Evolutionary conservation across 2,797 vertebrate species (phyloP).

Genomic region (Sebastiscus albofasciatus): DNA sequence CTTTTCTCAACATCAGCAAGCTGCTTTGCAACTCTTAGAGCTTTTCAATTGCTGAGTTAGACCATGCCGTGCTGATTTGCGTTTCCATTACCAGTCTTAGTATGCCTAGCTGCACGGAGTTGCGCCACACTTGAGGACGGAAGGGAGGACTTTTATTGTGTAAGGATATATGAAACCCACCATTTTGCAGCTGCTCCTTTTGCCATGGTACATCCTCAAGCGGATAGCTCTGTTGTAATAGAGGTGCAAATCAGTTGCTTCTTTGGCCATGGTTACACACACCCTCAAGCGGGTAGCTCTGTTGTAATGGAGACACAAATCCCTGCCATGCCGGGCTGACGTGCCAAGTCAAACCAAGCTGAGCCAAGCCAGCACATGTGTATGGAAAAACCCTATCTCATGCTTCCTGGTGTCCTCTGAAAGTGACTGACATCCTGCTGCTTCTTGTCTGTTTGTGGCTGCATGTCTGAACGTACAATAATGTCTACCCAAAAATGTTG

Average conservation of each 20-base stretch:
- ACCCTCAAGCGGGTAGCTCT: background rate
- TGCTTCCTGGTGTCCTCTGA: background rate
- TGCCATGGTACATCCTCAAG: background rate
- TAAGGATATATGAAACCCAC: background rate
- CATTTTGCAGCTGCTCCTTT: background rate
- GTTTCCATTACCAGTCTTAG: background rate
- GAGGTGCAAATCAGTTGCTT: background rate
- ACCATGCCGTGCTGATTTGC: background rate
- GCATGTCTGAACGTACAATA: background rate
- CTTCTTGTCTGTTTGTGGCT: background rate
- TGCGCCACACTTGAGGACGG: too few species aligned
- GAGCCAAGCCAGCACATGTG: background rate
- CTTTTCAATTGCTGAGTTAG: background rate
- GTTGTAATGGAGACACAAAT: background rate
- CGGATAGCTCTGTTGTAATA: fast-evolving
- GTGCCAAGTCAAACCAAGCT: background rate
- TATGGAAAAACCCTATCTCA: background rate
- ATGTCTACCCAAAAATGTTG: background rate
- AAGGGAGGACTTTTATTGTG: background rate
- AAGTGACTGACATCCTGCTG: background rate
- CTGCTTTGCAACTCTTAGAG: background rate
- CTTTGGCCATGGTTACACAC: background rate
- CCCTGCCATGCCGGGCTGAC: background rate
- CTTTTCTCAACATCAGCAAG: background rate
- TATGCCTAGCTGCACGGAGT: too few species aligned